Conservation (phyloP, 2,113 vertebrate genomes). For the Eurypyga helias region DNA sequence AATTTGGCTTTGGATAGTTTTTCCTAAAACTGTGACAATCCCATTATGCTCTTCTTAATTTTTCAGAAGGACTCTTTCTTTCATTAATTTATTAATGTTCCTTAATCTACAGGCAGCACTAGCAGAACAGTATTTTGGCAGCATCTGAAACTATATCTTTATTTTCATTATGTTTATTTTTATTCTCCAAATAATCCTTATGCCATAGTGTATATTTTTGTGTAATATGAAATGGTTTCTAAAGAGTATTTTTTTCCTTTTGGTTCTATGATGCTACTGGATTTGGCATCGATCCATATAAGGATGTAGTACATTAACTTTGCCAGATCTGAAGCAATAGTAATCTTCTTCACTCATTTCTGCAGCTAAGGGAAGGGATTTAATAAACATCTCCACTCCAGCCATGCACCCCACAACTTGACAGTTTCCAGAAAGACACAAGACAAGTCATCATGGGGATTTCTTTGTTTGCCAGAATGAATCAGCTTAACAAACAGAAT, state of each 20-base stretch:
- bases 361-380: neutral
- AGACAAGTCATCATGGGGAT: neutral
- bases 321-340: neutral
- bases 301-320: neutral
- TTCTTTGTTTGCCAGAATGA: neutral
- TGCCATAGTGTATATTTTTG: neutral
- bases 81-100: neutral
- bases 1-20: neutral
- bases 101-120: neutral
- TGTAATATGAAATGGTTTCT: neutral
- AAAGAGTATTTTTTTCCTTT: neutral
- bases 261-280: neutral
- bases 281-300: neutral
- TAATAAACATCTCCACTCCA: neutral
- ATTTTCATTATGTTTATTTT: neutral
- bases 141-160: neutral
- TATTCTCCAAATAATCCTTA: slow-evolving; percentile 22
- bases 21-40: neutral
- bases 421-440: neutral
- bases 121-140: neutral
- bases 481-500: neutral
- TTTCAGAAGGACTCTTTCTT: neutral
- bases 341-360: neutral
- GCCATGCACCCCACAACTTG: neutral
- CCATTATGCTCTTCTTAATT: neutral